These are phyloP conservation scores for Chlorocebus sabaeus DNA, from an alignment of 2,113 vertebrate species.

Conservation along the genomic window DNA sequence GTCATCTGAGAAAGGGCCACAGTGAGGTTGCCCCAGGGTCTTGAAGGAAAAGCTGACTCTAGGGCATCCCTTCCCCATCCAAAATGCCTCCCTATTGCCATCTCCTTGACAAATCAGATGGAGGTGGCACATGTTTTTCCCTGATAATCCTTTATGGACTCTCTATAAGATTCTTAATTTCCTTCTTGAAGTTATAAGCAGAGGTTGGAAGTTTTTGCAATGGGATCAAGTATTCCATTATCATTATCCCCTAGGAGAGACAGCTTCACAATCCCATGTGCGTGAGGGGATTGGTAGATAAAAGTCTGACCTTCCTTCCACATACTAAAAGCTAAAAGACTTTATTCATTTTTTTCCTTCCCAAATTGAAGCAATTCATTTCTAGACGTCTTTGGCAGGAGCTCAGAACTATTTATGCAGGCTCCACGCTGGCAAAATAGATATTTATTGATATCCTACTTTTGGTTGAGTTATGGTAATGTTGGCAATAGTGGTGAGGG, in stretches of 20 bases:
- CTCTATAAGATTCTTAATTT: conserved; percentile 31
- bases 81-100: not conserved
- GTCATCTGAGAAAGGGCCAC: not conserved
- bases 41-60: not conserved
- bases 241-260: not conserved
- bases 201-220: not conserved
- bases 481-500: not conserved
- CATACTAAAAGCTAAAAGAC: conserved; percentile 1
- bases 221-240: not conserved
- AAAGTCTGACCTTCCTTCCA: not conserved
- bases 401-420: not conserved
- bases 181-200: conserved; percentile 14
- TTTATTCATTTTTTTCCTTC: not conserved
- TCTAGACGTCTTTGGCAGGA: not conserved
- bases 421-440: not conserved
- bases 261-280: not conserved
- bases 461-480: not conserved
- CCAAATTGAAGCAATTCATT: not conserved
- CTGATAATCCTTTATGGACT: not conserved
- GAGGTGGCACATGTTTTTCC: not conserved
- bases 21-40: not conserved
- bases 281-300: not conserved
- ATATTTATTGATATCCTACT: not conserved
- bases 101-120: not conserved
- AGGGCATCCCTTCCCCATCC: not conserved